Evolutionary conservation across 2,797 vertebrate genomes (phyloP).

Genomic region (Rhincodon typus): DNA sequence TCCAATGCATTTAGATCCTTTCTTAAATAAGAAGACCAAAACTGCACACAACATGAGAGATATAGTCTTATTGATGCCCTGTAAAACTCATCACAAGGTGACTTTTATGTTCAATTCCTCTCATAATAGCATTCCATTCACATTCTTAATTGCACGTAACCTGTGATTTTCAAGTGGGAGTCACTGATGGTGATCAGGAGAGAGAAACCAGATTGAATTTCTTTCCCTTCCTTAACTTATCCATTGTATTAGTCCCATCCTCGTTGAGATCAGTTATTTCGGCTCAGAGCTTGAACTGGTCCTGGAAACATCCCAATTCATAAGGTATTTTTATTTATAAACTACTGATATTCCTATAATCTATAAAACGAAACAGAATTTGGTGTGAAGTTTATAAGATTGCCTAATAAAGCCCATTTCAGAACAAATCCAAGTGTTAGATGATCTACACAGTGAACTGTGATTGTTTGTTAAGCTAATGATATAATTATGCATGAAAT

Average conservation of each 20-base stretch:
- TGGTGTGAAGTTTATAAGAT: neutral
- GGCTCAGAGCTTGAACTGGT: neutral
- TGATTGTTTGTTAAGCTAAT: neutral
- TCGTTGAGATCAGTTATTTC: neutral
- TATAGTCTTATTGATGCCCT: too few species aligned
- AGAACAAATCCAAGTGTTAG: neutral
- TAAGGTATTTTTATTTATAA: neutral
- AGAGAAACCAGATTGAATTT: neutral
- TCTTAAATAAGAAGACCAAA: too few species aligned
- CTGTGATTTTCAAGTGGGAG: neutral
- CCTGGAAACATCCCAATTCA: neutral
- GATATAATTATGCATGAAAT: neutral
- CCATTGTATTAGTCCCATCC: neutral
- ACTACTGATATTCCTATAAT: neutral
- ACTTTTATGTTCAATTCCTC: too few species aligned
- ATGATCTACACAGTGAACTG: neutral
- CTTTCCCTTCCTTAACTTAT: neutral
- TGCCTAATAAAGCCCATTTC: neutral
- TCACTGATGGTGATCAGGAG: neutral
- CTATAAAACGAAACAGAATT: neutral
- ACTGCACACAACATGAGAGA: too few species aligned
- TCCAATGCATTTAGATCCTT: too few species aligned
- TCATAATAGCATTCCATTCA: too few species aligned
- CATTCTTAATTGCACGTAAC: too few species aligned
- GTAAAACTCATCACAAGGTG: too few species aligned